Evolutionary conservation across 2,797 vertebrate species (phyloP), one percentile per base, ranked within the genome.

Genomic region (Sciaenops ocellatus): DNA sequence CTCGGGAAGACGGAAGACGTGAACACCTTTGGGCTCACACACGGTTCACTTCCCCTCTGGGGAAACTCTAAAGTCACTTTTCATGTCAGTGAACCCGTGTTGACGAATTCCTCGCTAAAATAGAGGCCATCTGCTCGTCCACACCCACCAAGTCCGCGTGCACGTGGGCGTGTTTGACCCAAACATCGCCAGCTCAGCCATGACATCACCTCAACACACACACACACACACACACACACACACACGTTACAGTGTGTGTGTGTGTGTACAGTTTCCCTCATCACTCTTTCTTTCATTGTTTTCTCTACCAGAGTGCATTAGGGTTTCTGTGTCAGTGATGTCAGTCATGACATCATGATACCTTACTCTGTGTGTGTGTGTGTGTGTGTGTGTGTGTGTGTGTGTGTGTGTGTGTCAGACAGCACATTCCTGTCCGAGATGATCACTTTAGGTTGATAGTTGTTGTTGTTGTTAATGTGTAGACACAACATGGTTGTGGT

Each of bases 281-380:
- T 16, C 34, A 5, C 34, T 24, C 6, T 8, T 3, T 38, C 20
- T 52, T 26, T 42, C 28, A 28, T 16, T 38, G 5, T 59, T 46
- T 30, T 16, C 56, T 61, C 78, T 76, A 82, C 74, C 83, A 70
- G 41, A 20, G 48, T 66, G 76, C 76, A 56, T 28, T 67, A 41
- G 75, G 79, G 71, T 80, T 46, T 76, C 26, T 77, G 65, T 86
- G 84, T 73, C 56, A 73, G 77, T 63, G 64, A 76, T 91, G 83
- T 73, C 56, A 73, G 77, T 63, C 62, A 76, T 91, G 89, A 91
- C 90, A 87, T 93, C 91, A 92, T 90, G 73, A 75, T 71, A 28
- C 57, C 26, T 75, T 76, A 72, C 85, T 87, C 86, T 79, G 18
- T 50, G 69, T 86, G 51, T 74, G 72, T 59, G 57, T 70, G 69